These are phyloP conservation scores for Zaprionus camerounensis DNA, from an alignment of 1,140 invertebrate species.

Conservation along the genomic window DNA sequence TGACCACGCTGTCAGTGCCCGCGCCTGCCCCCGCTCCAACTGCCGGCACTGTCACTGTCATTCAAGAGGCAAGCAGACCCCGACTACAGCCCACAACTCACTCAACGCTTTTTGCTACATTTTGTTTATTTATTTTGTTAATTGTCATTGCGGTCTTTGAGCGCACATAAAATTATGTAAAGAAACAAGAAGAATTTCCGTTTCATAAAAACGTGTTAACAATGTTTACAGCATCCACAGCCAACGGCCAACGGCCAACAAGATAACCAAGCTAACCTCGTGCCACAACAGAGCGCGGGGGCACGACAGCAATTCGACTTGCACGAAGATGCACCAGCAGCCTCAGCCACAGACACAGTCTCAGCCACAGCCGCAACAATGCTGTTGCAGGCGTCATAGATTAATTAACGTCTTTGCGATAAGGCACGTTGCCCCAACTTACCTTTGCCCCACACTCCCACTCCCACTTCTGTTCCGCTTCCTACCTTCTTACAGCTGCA, in stretches of 20 bases:
- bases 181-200: conserved; percentile 56
- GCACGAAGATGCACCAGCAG: conserved; percentile 61
- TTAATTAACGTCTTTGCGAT: conserved; percentile 78
- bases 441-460: background rate
- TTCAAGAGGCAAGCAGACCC: conserved; percentile 18
- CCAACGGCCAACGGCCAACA: background rate
- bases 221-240: conserved; percentile 41
- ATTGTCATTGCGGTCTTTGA: conserved; percentile 43
- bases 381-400: conserved; percentile 62
- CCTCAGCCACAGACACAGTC: background rate
- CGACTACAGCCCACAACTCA: conserved; percentile 33
- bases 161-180: conserved; percentile 63
- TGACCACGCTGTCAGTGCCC: background rate
- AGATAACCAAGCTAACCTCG: conserved; percentile 15
- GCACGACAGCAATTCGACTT: conserved; percentile 33
- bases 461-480: background rate
- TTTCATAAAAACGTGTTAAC: conserved; percentile 65
- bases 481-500: background rate
- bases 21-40: background rate
- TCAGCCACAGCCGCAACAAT: conserved; percentile 44
- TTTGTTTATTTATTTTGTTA: conserved; percentile 39
- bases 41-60: background rate
- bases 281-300: conserved; percentile 2
- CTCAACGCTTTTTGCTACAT: conserved; percentile 19
- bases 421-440: conserved; percentile 66